These are phyloP conservation scores for Scortum barcoo DNA, from an alignment of 2,113 vertebrate species.

Conservation along the genomic window DNA sequence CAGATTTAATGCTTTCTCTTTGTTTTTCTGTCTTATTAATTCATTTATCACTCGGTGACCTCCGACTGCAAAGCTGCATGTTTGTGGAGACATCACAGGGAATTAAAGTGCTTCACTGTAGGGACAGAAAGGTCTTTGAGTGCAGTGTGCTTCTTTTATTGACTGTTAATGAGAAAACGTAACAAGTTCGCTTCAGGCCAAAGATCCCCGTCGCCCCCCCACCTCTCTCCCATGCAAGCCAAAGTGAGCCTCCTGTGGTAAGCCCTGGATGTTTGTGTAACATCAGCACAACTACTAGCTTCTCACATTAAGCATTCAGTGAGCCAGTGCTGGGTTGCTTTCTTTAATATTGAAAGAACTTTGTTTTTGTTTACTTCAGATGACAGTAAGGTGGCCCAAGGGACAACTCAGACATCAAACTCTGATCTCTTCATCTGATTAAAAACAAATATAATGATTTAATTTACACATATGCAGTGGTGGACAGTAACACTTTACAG, in stretches of 20 bases:
- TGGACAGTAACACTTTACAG: background rate
- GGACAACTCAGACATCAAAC: background rate
- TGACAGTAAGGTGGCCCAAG: background rate
- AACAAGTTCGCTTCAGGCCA: conserved; percentile 52
- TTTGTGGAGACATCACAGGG: conserved; percentile 12
- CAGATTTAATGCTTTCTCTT: background rate
- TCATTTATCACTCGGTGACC: conserved; percentile 19
- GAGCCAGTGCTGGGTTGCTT: conserved; percentile 25
- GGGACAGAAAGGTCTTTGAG: conserved; percentile 15
- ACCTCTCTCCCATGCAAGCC: background rate
- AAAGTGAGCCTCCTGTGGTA: conserved; percentile 30
- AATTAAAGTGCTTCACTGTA: conserved; percentile 42
- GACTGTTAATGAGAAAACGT: conserved; percentile 58
- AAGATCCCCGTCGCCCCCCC: background rate
- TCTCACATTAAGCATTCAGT: conserved; percentile 59
- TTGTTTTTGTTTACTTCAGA: conserved; percentile 28
- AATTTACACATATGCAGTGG: background rate
- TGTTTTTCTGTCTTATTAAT: conserved; percentile 3
- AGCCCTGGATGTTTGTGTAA: conserved; percentile 54
- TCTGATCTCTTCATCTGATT: background rate
- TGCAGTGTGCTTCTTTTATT: conserved; percentile 19
- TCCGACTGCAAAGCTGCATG: background rate
- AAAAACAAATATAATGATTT: background rate
- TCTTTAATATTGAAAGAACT: conserved; percentile 9
- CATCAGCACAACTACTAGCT: conserved; percentile 55